A percentile compares a stretch with the other conserved stretches of the same genome.
Conservation (phyloP, 2,113 vertebrate genomes). For the Bubalus kerabau region DNA sequence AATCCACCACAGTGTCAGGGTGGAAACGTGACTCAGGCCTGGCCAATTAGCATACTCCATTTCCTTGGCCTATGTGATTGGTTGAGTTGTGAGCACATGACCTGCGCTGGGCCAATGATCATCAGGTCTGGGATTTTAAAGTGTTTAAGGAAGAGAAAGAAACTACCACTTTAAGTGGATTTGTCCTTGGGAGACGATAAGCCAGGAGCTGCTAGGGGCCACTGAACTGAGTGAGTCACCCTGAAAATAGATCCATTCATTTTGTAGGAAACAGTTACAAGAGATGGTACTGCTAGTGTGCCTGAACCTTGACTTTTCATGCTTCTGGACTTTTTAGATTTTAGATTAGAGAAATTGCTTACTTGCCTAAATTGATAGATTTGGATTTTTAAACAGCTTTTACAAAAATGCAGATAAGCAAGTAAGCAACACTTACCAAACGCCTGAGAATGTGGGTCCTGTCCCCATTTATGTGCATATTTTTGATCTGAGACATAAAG, state of each 20-base stretch:
- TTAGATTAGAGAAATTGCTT: neutral
- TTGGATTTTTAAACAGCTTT: neutral
- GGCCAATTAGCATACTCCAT: too few relatives aligned
- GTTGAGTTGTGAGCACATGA: neutral
- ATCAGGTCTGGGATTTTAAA: neutral
- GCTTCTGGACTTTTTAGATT: neutral
- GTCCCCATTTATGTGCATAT: neutral
- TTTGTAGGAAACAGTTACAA: neutral
- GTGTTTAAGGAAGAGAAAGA: neutral
- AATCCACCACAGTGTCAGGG: neutral
- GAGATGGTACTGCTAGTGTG: fast-evolving
- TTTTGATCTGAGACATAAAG: neutral
- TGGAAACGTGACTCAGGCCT: neutral
- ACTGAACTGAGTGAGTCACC: fast-evolving
- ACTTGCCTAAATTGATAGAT: neutral
- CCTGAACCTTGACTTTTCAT: neutral
- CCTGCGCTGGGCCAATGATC: neutral
- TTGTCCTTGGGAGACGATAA: neutral
- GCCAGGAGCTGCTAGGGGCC: neutral
- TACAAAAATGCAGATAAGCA: neutral
- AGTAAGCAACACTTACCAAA: too few relatives aligned
- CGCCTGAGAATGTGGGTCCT: neutral
- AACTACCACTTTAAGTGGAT: neutral
- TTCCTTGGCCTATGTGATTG: neutral
- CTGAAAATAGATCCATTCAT: too few relatives aligned